Conservation (phyloP, 2,888 invertebrate genomes). For the Apodemia mormo region DNA sequence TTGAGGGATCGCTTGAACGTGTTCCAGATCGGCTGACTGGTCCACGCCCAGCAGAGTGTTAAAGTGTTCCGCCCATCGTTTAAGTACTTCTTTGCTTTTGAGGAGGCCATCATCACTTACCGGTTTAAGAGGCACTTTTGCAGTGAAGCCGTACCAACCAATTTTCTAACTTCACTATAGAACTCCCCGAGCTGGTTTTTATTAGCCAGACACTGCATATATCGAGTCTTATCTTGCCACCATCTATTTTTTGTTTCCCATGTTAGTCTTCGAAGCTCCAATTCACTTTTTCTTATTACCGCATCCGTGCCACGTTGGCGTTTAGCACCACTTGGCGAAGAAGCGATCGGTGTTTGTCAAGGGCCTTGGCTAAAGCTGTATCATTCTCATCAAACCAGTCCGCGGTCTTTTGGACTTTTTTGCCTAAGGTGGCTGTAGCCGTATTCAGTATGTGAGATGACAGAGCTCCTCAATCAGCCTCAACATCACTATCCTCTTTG, state of each 20-base stretch:
- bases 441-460: conserved; percentile 22
- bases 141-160: conserved; percentile 2
- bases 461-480: conserved; percentile 18
- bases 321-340: conserved; percentile 4
- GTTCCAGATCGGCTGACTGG: no score
- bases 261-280: conserved; percentile 17
- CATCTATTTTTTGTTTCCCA: conserved; percentile 29
- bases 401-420: conserved; percentile 20
- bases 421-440: conserved; percentile 18
- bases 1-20: no score
- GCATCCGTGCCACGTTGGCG: background rate
- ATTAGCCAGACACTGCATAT: conserved; percentile 29
- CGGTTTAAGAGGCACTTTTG: background rate
- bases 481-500: conserved; percentile 2
- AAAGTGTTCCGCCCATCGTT: no score
- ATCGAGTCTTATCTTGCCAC: conserved; percentile 31
- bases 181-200: conserved; percentile 30
- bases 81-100: no score
- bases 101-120: no score
- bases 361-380: no score
- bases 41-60: no score
- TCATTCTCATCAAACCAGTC: conserved; percentile 34
- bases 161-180: conserved; percentile 25
- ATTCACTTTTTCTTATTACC: conserved; percentile 16
- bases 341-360: conserved; percentile 20